These are phyloP conservation scores for Macrotus californicus DNA, from an alignment of 2,113 vertebrate species.

Conservation along the genomic window DNA sequence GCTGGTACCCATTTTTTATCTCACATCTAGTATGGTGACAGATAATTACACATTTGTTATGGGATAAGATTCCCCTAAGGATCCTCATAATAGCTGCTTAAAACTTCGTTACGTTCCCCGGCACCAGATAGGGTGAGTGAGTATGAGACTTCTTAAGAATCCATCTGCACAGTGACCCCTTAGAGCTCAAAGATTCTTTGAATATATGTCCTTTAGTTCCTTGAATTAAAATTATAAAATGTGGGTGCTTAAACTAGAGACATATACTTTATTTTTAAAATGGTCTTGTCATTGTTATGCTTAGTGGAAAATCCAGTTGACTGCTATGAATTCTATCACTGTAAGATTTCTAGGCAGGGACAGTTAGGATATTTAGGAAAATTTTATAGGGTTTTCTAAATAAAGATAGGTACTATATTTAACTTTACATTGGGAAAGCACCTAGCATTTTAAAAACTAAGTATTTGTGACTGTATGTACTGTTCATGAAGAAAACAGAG, in stretches of 20 bases:
- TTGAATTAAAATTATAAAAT: conserved; percentile 11
- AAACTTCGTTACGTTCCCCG: not conserved
- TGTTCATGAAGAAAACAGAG: not conserved
- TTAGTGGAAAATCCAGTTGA: not conserved
- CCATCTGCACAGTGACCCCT: not conserved
- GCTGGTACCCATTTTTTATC: not conserved
- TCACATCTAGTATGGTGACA: not conserved
- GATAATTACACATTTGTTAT: not conserved
- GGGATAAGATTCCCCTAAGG: not conserved
- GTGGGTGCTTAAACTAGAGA: not conserved
- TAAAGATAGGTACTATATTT: not conserved
- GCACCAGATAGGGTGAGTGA: not conserved
- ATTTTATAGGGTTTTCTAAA: not conserved
- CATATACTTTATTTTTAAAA: not conserved
- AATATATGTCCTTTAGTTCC: not conserved
- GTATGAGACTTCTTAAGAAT: not conserved
- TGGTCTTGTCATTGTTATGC: not conserved
- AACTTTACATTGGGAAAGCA: not conserved
- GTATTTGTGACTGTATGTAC: not conserved
- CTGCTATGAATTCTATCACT: not conserved
- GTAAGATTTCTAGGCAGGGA: not conserved
- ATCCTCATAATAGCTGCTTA: not conserved
- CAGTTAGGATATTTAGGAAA: not conserved
- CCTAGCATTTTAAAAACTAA: not conserved
- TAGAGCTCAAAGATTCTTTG: not conserved